Conservation (phyloP, 2,888 invertebrate genomes). For the Phyto melanocephala region DNA sequence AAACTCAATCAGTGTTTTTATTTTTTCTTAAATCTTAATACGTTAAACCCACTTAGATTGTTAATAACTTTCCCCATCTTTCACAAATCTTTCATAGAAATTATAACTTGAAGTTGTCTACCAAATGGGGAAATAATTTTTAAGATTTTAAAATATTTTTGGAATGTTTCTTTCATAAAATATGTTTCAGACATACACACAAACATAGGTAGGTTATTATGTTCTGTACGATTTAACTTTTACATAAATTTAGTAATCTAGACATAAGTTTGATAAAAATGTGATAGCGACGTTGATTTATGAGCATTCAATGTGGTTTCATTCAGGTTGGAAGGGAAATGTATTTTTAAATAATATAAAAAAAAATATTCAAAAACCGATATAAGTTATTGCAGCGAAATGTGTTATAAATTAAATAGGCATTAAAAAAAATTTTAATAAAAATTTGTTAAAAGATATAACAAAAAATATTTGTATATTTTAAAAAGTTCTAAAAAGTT, state of each 20-base stretch:
- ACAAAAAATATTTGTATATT: too few relatives aligned
- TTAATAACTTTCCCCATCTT: not conserved
- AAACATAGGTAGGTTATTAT: constrained; percentile 11
- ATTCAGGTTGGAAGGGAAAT: not conserved
- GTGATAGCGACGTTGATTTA: constrained; percentile 31
- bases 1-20: constrained; percentile 4
- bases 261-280: constrained; percentile 22
- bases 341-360: not conserved
- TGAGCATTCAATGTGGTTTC: constrained; percentile 11
- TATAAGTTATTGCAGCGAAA: not conserved
- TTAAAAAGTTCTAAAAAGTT: too few relatives aligned
- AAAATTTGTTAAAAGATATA: too few relatives aligned
- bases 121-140: too few relatives aligned
- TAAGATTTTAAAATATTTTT: not conserved
- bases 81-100: too few relatives aligned
- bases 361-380: not conserved
- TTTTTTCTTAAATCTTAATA: not conserved
- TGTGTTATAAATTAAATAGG: too few relatives aligned
- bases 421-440: too few relatives aligned
- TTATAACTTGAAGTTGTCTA: too few relatives aligned
- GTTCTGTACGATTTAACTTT: not conserved
- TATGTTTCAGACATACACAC: too few relatives aligned
- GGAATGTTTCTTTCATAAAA: not conserved
- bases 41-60: too few relatives aligned
- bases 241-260: constrained; percentile 18